Percentiles rank a stretch among this genome's conserved stretches.
These are phyloP conservation scores for Grus americana DNA, from an alignment of 2,113 vertebrate species.

Conservation along the genomic window DNA sequence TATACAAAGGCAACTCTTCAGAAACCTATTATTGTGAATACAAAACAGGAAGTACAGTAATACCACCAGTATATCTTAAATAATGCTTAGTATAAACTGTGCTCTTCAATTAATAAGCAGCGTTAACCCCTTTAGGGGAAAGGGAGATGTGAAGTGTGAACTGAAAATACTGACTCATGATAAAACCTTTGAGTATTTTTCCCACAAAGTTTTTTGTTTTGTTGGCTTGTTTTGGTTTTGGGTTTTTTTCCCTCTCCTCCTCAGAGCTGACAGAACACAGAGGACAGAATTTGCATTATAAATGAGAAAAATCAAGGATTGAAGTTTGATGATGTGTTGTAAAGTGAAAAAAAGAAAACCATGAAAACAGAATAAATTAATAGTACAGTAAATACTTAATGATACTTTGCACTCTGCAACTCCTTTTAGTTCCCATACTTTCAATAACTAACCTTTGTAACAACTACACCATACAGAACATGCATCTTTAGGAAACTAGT, in stretches of 20 bases:
- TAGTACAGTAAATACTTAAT: neutral
- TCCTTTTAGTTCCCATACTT: neutral
- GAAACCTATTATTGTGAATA: slow-evolving; percentile 74
- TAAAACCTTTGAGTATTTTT: slow-evolving; percentile 10
- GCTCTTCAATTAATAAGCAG: slow-evolving; percentile 51
- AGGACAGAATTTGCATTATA: neutral
- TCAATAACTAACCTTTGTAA: neutral
- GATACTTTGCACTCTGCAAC: neutral
- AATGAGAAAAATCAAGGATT: neutral
- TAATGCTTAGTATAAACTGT: slow-evolving; percentile 69
- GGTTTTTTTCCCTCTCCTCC: neutral
- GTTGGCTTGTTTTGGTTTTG: neutral
- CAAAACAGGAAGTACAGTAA: slow-evolving; percentile 78
- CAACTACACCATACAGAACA: neutral
- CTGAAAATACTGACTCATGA: slow-evolving; percentile 46
- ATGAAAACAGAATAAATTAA: neutral
- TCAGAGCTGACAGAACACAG: neutral
- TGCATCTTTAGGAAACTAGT: neutral
- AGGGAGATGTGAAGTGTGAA: neutral
- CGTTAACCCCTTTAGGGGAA: slow-evolving; percentile 54
- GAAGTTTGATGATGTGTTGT: neutral
- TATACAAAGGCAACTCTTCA: slow-evolving; percentile 87
- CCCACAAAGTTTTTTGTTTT: neutral
- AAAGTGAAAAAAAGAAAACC: neutral
- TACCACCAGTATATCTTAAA: slow-evolving; percentile 65